Evolutionary conservation across 2,113 vertebrate genomes (phyloP).

Genomic region (Pterocles gutturalis): DNA sequence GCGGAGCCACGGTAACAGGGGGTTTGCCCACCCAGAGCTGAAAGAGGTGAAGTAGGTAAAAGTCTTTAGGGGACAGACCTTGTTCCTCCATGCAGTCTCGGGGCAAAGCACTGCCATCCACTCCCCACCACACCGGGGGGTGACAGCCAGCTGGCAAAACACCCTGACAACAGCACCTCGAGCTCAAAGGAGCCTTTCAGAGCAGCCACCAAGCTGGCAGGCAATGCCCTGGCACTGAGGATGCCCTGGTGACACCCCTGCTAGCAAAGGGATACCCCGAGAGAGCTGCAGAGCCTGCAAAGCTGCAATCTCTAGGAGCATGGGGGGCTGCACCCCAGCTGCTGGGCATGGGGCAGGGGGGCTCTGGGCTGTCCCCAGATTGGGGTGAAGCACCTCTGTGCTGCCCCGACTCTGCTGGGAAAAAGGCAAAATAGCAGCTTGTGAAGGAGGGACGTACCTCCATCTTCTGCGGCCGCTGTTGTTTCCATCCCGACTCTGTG

Average conservation of each 20-base stretch:
- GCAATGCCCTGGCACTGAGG: background rate
- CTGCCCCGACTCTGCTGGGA: background rate
- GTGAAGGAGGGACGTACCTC: background rate
- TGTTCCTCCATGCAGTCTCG: fast-evolving
- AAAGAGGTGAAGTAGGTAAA: background rate
- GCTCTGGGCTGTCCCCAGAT: background rate
- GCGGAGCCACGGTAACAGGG: background rate
- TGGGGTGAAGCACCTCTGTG: background rate
- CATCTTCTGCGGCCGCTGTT: fast-evolving
- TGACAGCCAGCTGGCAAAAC: background rate
- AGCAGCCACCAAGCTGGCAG: background rate
- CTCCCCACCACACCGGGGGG: fast-evolving
- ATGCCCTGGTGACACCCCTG: background rate
- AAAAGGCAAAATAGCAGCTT: background rate
- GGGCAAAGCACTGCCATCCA: background rate
- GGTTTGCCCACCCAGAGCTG: background rate
- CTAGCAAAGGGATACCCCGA: background rate
- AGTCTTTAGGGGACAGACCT: background rate
- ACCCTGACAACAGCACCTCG: background rate
- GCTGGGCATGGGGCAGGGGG: background rate
- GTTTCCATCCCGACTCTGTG: background rate
- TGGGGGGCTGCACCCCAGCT: background rate
- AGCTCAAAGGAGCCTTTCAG: background rate
- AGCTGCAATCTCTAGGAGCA: background rate
- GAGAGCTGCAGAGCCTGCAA: background rate